Evolutionary conservation across 2,113 vertebrate species (phyloP), one percentile per base, ranked within the genome.

Genomic region (Empidonax alnorum): DNA sequence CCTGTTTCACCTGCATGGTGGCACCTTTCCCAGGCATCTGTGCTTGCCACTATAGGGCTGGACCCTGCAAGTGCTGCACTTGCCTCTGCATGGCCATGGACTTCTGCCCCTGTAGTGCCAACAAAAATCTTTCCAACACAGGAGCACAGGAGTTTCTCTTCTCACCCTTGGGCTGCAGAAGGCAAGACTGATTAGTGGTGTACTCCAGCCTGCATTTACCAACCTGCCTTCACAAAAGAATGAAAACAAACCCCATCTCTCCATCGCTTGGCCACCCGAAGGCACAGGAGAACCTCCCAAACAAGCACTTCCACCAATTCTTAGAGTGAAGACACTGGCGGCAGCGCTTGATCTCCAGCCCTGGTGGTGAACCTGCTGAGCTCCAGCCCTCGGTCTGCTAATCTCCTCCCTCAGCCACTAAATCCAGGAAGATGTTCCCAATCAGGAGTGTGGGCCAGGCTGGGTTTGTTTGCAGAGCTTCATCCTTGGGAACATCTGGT

Each of bases 71-170:
- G 0, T 27, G 42, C 47, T 79, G 31, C 3, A 7, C 39, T 77
- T 44, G 16, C 61, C 19, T 0, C 23, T 50, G 20, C 1, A 0
- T 0, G 24, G 21, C 37, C 41, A 3, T 0, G 0, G 44, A 23
- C 44, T 91, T 44, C 52, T 41, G 27, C 50, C 30, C 20, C 0
- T 0, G 42, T 61, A 19, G 2, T 44, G 23, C 47, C 85, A 24
- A 41, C 13, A 31, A 7, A 76, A 65, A 18, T 2, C 50, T 35
- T 58, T 17, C 46, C 23, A 5, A 0, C 6, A 2, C 14, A 4
- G 16, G 30, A 63, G 6, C 6, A 2, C 14, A 4, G 16, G 30
- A 63, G 6, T 46, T 84, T 46, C 55, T 67, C 67, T 63, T 21
- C 42, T 68, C 61, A 11, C 14, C 52, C n/a, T 65, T 37, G 5